Base-by-base conservation (phyloP, 2,888 invertebrate genomes). In the Tuta absoluta region DNA sequence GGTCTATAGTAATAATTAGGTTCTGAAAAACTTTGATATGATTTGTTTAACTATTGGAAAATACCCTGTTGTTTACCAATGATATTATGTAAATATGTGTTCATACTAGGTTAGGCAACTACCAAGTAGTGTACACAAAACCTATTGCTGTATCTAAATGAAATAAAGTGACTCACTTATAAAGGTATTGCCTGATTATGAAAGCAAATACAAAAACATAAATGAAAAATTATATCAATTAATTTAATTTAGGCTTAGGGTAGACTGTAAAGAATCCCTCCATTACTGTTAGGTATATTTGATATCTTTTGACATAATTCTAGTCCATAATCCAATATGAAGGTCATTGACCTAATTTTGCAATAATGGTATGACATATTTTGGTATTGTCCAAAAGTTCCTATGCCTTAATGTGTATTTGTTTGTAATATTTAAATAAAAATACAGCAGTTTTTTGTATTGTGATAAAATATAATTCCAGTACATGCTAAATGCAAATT, bases 181-280 rank as follows among this genome's bases (percentile, higher is more conserved):
- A 21, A 45, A 4, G 1, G 33, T 53, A 10, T 23, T 51, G 48
- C 19, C 11, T 51, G 19, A 19, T 19, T 51, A 12, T 21, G 51
- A 11, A 57, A 19, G 12, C 11, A 63, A 63, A 57, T 63, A 63
- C 41, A 45, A 56, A 56, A 63, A 63, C 21, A 38, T 56, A 63
- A 41, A 41, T 56, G 45, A 63, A 53, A 38, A 41, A 17, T 17
- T 53, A 49, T 33, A 62, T 62, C 62, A 48, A n/a, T 14, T 23
- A 23, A 24, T 33, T 37, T 33, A 49, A 62, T 49, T 49, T 33
- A 12, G 14, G 19, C 19, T 19, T 23, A 21, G 11, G 12, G 10
- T 21, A 23, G 11, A 48, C 17, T 48, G 7, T n/a, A 1, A 3
- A 14, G 14, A 14, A 14, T 41, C 41, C 14, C 1, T 14, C 0